Conservation (phyloP, 2,113 vertebrate genomes). For the Lipophrys pholis region DNA sequence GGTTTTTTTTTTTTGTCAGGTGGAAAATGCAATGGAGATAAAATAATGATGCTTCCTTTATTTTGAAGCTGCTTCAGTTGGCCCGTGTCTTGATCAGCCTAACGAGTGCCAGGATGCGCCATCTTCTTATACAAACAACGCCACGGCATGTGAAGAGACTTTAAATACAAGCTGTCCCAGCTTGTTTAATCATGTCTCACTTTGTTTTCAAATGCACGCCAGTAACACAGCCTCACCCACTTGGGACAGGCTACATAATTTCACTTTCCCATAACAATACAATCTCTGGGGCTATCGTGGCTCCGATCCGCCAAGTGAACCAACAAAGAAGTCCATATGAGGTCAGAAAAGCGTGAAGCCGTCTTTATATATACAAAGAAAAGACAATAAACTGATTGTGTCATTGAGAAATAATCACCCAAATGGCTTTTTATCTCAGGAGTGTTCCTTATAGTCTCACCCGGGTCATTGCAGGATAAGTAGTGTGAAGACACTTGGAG, state of each 20-base stretch:
- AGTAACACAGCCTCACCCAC: background rate
- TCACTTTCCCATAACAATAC: background rate
- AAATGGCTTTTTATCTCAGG: too few relatives aligned
- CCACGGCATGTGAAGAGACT: background rate
- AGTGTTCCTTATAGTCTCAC: background rate
- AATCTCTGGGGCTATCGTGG: background rate
- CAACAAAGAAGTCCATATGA: background rate
- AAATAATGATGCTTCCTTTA: background rate
- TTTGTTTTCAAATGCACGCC: background rate
- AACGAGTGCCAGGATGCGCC: slow-evolving; percentile 14
- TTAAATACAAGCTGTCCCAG: background rate
- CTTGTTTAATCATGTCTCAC: background rate
- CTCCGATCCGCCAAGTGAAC: background rate
- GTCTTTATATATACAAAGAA: background rate
- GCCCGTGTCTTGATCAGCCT: background rate
- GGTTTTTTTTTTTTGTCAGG: slow-evolving; percentile 5
- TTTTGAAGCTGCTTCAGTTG: background rate
- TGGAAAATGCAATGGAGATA: background rate
- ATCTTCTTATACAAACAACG: slow-evolving; percentile 22
- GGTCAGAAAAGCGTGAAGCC: background rate
- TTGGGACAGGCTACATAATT: background rate
- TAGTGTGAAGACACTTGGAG: background rate
- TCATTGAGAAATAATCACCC: background rate
- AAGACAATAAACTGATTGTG: background rate
- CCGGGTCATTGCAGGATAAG: background rate